Evolutionary conservation across 2,888 invertebrate species (phyloP).

Genomic region (Harpalus rufipes): DNA sequence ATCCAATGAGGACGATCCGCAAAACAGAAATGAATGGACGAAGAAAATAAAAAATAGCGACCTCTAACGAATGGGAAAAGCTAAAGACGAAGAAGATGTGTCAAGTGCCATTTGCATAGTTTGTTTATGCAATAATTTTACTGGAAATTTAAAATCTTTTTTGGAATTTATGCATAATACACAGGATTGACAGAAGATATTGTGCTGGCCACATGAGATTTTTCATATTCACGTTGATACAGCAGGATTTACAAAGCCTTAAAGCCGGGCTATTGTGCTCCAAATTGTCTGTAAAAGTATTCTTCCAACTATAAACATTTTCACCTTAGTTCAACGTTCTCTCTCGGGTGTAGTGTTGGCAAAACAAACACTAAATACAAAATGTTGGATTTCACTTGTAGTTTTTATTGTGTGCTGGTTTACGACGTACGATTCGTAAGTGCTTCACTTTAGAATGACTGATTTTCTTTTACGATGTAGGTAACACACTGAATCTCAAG

Average conservation of each 20-base stretch:
- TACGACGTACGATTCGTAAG: conserved; percentile 32
- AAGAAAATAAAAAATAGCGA: too few relatives aligned
- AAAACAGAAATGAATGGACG: too few relatives aligned
- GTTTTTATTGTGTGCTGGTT: conserved; percentile 44
- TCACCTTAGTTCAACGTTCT: conserved; percentile 24
- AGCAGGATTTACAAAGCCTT: conserved; percentile 33
- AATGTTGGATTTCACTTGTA: conserved; percentile 10
- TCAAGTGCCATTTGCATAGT: too few relatives aligned
- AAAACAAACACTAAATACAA: conserved; percentile 43
- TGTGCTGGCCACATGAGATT: too few relatives aligned
- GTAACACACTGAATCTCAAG: conserved; percentile 25
- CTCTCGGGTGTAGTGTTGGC: conserved; percentile 14
- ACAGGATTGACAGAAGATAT: too few relatives aligned
- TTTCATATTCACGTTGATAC: conserved; percentile 37
- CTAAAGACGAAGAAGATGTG: too few relatives aligned
- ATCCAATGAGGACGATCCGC: too few relatives aligned
- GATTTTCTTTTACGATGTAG: conserved; percentile 37
- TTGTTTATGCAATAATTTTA: too few relatives aligned
- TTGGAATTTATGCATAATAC: too few relatives aligned
- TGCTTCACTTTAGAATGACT: conserved; percentile 29
- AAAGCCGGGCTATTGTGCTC: conserved; percentile 21
- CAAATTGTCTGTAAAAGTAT: conserved; percentile 37
- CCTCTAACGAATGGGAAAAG: too few relatives aligned
- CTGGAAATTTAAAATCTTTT: too few relatives aligned
- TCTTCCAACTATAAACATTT: conserved; percentile 31